Percentiles rank a stretch among this genome's conserved stretches.
Evolutionary conservation across 2,888 invertebrate species (phyloP).

Genomic region (Blastobasis lacticolella): DNA sequence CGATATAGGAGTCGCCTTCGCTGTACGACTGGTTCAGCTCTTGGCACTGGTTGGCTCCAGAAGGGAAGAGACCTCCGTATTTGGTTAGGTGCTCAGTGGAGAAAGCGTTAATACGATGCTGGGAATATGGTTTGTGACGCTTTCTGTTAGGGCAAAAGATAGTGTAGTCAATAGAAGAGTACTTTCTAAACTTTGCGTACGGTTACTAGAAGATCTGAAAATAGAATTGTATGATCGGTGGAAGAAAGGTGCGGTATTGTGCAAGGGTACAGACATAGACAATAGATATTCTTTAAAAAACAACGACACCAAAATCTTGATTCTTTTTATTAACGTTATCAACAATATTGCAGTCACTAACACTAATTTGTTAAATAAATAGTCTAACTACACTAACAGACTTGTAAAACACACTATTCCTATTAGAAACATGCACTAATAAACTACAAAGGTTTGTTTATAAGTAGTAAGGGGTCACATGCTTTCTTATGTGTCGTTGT

Average conservation of each 20-base stretch:
- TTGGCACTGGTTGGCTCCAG: conserved; percentile 64
- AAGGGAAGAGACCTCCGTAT: conserved; percentile 66
- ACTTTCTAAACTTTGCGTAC: too few relatives aligned
- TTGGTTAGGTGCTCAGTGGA: conserved; percentile 69
- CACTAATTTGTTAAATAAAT: conserved; percentile 8
- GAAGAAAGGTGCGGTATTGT: neutral
- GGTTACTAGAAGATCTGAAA: neutral
- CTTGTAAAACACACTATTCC: neutral
- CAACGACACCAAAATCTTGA: too few relatives aligned
- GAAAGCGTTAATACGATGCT: conserved; percentile 70
- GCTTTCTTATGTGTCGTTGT: conserved; percentile 56
- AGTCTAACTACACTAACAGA: conserved; percentile 6
- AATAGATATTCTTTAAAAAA: too few relatives aligned
- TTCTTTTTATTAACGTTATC: conserved; percentile 2
- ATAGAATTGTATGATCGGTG: neutral
- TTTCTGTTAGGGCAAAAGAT: conserved; percentile 66
- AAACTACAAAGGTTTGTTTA: conserved; percentile 22
- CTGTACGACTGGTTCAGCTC: conserved; percentile 66
- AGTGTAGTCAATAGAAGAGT: conserved; percentile 34
- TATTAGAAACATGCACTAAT: conserved; percentile 3
- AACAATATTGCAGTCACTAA: neutral
- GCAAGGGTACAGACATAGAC: neutral
- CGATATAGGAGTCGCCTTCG: conserved; percentile 65
- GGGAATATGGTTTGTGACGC: conserved; percentile 70
- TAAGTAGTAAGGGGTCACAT: conserved; percentile 52